Conservation (phyloP, 2,113 vertebrate species). For the Loxodonta africana region DNA sequence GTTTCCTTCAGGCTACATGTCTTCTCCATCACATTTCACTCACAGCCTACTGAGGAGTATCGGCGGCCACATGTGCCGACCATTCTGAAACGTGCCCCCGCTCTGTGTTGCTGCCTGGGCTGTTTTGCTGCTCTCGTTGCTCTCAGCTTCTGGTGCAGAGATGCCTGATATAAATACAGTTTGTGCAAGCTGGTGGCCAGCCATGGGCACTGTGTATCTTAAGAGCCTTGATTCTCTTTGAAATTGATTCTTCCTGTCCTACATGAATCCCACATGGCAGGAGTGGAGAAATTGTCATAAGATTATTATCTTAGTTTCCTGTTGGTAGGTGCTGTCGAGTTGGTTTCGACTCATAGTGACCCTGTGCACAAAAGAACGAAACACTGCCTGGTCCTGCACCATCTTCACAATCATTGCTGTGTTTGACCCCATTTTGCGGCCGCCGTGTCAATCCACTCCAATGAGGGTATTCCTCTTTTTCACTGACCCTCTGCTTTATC, state of each 20-base stretch:
- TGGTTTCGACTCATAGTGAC: too few relatives aligned
- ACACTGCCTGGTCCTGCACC: too few relatives aligned
- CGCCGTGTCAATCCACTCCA: too few relatives aligned
- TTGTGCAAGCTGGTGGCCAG: neutral
- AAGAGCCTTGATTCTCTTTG: neutral
- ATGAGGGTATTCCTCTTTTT: too few relatives aligned
- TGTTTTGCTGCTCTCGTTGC: neutral
- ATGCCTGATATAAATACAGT: neutral
- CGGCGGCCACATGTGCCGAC: neutral
- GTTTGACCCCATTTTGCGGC: too few relatives aligned
- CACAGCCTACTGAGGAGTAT: neutral
- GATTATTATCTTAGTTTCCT: neutral
- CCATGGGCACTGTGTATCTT: too few relatives aligned
- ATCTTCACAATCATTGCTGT: too few relatives aligned
- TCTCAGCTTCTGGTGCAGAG: neutral
- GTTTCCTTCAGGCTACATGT: neutral
- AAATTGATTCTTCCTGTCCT: neutral
- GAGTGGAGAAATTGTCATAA: neutral
- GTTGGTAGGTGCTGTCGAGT: too few relatives aligned
- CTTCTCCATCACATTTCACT: neutral
- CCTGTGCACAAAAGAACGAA: too few relatives aligned
- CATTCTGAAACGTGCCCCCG: fast-evolving
- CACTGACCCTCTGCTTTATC: too few relatives aligned
- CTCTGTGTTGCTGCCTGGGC: neutral
- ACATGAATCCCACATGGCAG: neutral